These are phyloP conservation scores for Lophotriccus pileatus DNA, from an alignment of 2,797 vertebrate species.

Conservation along the genomic window DNA sequence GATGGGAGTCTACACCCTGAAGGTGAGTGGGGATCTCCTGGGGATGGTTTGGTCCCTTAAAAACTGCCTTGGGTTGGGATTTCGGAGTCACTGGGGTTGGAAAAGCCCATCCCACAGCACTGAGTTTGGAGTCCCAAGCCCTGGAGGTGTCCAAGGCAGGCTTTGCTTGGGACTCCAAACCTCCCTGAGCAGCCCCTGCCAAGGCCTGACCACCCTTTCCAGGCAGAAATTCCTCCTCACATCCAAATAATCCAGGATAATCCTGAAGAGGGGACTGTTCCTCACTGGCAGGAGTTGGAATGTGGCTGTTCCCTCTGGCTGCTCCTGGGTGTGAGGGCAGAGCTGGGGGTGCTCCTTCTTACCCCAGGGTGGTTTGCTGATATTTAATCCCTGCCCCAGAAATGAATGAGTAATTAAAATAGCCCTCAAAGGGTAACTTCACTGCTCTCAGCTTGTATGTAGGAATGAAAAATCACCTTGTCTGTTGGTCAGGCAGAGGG, in stretches of 20 bases:
- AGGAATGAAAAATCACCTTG: background rate
- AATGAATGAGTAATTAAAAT: background rate
- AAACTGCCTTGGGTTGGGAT: fast-evolving
- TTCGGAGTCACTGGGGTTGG: fast-evolving
- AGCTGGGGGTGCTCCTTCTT: too few species aligned
- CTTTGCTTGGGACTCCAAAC: fast-evolving
- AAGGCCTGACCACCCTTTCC: background rate
- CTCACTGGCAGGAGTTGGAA: fast-evolving
- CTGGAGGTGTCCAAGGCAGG: background rate
- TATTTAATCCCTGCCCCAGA: background rate
- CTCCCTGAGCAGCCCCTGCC: background rate
- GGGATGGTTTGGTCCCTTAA: background rate
- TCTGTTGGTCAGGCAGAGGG: background rate
- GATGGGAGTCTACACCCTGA: conserved; percentile 98
- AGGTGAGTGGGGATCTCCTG: conserved; percentile 77
- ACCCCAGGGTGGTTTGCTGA: background rate
- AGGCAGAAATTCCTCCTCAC: fast-evolving
- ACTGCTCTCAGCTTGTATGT: background rate
- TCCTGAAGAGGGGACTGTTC: background rate
- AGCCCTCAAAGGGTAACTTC: background rate
- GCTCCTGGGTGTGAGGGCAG: background rate
- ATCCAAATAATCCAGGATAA: background rate
- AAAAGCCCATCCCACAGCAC: background rate
- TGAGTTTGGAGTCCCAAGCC: too few species aligned
- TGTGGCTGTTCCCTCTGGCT: fast-evolving